Evolutionary conservation across 1,140 invertebrate species (phyloP).

Genomic region (Linepithema humile): DNA sequence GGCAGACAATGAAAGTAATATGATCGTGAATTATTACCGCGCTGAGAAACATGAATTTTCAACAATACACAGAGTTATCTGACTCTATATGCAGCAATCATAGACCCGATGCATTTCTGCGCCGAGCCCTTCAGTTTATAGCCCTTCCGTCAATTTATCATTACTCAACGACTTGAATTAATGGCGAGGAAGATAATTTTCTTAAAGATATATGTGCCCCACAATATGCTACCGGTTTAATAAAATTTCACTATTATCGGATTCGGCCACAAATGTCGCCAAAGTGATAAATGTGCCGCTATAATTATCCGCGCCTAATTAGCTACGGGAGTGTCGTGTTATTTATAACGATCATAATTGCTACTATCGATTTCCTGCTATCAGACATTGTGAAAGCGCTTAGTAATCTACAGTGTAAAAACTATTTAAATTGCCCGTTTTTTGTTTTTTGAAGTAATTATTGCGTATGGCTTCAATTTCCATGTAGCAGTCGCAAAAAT

Average conservation of each 20-base stretch:
- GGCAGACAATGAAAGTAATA: constrained; percentile 9
- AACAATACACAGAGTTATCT: constrained; percentile 4
- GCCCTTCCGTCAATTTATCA: constrained; percentile 18
- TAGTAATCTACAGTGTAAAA: not conserved
- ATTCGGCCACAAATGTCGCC: not conserved
- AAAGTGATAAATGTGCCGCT: constrained; percentile 1
- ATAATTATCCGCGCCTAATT: constrained; percentile 38
- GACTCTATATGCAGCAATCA: not conserved
- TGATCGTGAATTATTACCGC: constrained; percentile 14
- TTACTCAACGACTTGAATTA: constrained; percentile 17
- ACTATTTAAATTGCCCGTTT: not conserved
- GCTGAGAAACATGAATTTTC: not conserved
- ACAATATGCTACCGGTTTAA: not conserved
- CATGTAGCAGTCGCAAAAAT: not conserved
- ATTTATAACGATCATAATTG: constrained; percentile 27
- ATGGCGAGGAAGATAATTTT: not conserved
- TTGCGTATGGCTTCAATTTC: not conserved
- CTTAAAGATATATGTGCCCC: not conserved
- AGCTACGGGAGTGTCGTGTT: constrained; percentile 4
- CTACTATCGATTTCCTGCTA: constrained; percentile 15
- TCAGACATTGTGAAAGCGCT: not conserved
- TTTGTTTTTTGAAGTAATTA: not conserved
- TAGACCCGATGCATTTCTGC: not conserved
- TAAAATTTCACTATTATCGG: constrained; percentile 1
- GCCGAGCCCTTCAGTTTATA: not conserved